phyloP scores from a whole-genome alignment of 2,113 vertebrate species.

The Amazona vittata region DNA sequence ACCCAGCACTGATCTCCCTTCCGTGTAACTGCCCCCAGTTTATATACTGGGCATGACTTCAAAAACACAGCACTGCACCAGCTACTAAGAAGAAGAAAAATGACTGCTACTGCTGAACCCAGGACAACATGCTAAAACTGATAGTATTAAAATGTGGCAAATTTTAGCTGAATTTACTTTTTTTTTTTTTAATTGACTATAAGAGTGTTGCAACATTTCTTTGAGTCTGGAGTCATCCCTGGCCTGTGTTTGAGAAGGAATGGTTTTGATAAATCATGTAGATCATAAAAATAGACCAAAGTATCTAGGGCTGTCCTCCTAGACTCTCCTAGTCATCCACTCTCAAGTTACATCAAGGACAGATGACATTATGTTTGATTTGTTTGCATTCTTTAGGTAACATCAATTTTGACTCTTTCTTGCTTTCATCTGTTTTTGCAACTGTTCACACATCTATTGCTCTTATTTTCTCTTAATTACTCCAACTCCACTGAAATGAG shows the following conservation, averaged over 20 bases:
- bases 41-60: no score
- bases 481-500: background rate
- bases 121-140: background rate
- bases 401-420: background rate
- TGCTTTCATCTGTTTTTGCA: background rate
- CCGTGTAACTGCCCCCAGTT: no score
- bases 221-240: background rate
- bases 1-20: no score
- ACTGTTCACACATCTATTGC: background rate
- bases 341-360: background rate
- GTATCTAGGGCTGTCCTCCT: background rate
- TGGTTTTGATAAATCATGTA: background rate
- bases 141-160: background rate
- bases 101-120: no score
- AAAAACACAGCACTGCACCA: no score
- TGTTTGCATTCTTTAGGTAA: background rate
- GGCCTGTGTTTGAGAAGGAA: background rate
- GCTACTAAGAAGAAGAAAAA: no score
- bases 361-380: background rate
- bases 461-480: background rate
- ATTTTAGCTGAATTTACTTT: background rate
- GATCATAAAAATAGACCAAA: background rate
- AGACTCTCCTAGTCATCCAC: background rate
- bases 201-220: background rate
- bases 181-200: background rate